These are phyloP conservation scores for Tauraco erythrolophus DNA, from an alignment of 2,113 vertebrate genomes.

Conservation along the genomic window DNA sequence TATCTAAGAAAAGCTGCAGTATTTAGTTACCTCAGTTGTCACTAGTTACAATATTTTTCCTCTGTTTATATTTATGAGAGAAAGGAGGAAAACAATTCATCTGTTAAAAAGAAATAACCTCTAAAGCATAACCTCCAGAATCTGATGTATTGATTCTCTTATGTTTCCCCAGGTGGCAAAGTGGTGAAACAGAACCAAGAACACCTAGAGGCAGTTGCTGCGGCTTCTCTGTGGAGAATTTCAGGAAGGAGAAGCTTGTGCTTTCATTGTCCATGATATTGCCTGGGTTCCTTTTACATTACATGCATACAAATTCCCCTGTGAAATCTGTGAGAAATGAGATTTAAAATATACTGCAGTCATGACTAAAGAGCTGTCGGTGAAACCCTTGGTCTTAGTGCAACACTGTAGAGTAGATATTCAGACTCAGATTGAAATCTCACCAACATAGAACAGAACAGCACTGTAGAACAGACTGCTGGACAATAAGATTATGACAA, in stretches of 20 bases:
- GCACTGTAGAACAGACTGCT: not conserved
- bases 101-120: constrained; percentile 63
- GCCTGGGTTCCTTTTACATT: not conserved
- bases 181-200: constrained; percentile 62
- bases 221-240: constrained; percentile 5
- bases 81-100: constrained; percentile 44
- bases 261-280: not conserved
- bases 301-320: not conserved
- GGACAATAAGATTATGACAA: not conserved
- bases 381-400: not conserved
- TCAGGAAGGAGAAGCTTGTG: not conserved
- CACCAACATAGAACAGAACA: not conserved
- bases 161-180: constrained; percentile 64
- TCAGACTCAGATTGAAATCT: not conserved
- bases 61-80: constrained; percentile 61
- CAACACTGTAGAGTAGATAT: not conserved
- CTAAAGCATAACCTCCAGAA: constrained; percentile 56
- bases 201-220: constrained; percentile 45
- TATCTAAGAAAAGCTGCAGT: constrained; percentile 23
- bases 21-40: not conserved
- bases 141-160: constrained; percentile 47
- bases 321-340: constrained; percentile 7
- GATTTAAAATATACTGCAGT: not conserved
- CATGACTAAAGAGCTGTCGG: not conserved
- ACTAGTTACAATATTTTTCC: constrained; percentile 19